Evolutionary conservation across 2,113 vertebrate species (phyloP), one percentile per base, ranked within the genome.

Genomic region (Bos javanicus): DNA sequence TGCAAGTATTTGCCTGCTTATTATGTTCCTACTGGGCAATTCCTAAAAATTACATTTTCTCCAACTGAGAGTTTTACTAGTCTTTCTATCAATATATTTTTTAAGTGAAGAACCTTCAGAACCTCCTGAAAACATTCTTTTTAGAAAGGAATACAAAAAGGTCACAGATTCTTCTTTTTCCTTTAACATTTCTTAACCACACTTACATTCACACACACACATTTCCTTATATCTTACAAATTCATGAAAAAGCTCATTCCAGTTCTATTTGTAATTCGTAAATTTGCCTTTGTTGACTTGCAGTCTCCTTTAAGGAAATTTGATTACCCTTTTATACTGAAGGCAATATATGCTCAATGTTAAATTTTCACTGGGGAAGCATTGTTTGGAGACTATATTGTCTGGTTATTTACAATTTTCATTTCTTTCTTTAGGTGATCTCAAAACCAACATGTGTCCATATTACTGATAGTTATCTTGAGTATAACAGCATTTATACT

Each of bases 21-120:
- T 94, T 96, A 93, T 91, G 94, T 98, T 71, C 74, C 64, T 91
- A 17, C 59, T 80, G 50, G 86, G 12, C 13, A 94, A 25, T 95
- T 84, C 23, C 8, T 39, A 57, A 39, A 76, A 94, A 90, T 56
- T 56, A 52, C 14, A 78, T 82, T 96, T 96, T 33, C 30, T 90
- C 52, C 60, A 84, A 25, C 43, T 60, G 25, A 5, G 2, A n/a
- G 4, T 46, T 92, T 83, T 94, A 60, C 39, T 88, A 28, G 13
- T 96, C 17, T 64, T 90, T 88, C 60, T 56, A 12, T 67, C 54
- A 87, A 43, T 56, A 3, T 36, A 82, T 92, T 89, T 93, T 36
- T 87, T 43, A 85, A 84, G 43, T 87, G 16, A 28, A 85, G 28
- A 39, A 33, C 6, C 8, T 36, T 91, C 14, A 87, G 28, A 91